Conservation (phyloP, 92 coral and sea anemone genomes). For the Epizoanthus stellaris region DNA sequence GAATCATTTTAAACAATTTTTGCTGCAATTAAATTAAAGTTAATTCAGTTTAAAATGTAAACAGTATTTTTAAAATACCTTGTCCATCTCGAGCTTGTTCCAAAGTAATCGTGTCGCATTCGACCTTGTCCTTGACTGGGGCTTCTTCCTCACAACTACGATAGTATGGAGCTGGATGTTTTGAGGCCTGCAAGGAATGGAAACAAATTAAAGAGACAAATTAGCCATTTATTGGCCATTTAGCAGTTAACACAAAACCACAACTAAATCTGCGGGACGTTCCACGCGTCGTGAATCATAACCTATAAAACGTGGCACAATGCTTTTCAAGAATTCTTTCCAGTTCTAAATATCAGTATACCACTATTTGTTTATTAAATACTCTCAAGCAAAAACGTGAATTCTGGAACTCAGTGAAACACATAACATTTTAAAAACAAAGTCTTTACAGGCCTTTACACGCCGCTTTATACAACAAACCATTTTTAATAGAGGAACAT, state of each 20-base stretch:
- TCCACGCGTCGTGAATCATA: too few species aligned
- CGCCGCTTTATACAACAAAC: background rate
- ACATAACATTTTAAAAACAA: background rate
- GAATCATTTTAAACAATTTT: background rate
- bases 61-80: slow-evolving; percentile 67
- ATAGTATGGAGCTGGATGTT: slow-evolving; percentile 66
- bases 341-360: background rate
- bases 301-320: too few species aligned
- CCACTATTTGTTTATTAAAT: background rate
- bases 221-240: too few species aligned
- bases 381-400: background rate
- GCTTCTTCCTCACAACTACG: slow-evolving; percentile 58
- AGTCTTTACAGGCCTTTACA: background rate
- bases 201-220: background rate
- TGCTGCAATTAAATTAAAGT: background rate
- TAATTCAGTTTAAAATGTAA: background rate
- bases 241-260: too few species aligned
- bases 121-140: slow-evolving; percentile 8
- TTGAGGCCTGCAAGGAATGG: slow-evolving; percentile 56
- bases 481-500: too few species aligned
- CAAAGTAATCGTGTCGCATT: slow-evolving; percentile 69
- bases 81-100: slow-evolving; percentile 92
- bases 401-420: background rate
- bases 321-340: too few species aligned
- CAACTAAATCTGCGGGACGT: too few species aligned